Base-by-base conservation (phyloP, 2,888 invertebrate species). In the Steinernema hermaphroditum region DNA sequence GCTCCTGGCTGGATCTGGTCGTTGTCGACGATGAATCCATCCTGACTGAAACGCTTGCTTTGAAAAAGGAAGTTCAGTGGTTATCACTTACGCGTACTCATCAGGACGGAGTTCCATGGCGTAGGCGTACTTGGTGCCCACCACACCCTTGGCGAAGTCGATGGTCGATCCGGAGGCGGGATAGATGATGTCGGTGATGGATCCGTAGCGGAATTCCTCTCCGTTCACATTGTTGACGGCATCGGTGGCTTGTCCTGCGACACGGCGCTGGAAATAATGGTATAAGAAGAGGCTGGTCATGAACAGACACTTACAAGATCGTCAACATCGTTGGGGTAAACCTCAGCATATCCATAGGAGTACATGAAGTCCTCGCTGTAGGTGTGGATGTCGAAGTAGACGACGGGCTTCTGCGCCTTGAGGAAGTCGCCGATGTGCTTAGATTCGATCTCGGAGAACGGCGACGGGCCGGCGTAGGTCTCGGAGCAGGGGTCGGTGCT, bases 401-500 rank as follows among this genome's bases (percentile, higher is more conserved):
- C 70, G 12, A 57, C 32, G 19, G 19, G 19, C 0, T 70, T 41
- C 22, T 41, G 41, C 14, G 54, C 49, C 1, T n/a, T 44, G 27
- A 75, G 32, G 57, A 68, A 75, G 29, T 62, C 49, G 50, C 69
- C 77, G 12, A 77, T 49, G 16, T 57, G 24, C 43, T 70, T 44
- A 1, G 46, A 19, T 49, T 76, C 76, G 68, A 71, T 34, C 62
- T 76, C 76, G 24, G 77, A 77, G 71, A 78, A 75, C 9, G 76
- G 62, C 1, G 27, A 22, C 19, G 76, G 76, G 14, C 76, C 76
- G 16, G 46, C 76, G 71, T 76, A 76, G 6, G 73, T 73, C 49
- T 77, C 76, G 16, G 50, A 50, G 71, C 76, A 76, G 1, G 76
- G 76, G 43, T 76, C 46, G 14, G 27, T 37, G 34, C 70, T 70